Evolutionary conservation across 2,888 invertebrate genomes (phyloP).

Genomic region (Drosophila nr. fundita): DNA sequence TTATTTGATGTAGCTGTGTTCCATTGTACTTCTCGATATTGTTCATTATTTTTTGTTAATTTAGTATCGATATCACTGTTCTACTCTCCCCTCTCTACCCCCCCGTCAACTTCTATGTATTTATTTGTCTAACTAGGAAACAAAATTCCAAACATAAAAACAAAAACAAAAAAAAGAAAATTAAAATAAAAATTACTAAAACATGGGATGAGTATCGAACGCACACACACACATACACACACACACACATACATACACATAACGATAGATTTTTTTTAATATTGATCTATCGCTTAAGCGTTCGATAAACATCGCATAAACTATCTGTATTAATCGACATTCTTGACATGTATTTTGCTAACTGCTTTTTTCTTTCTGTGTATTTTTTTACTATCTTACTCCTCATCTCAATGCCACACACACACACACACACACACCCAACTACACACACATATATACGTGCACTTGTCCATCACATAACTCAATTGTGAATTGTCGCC

Average conservation of each 20-base stretch:
- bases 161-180: slow-evolving; percentile 22
- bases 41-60: slow-evolving; percentile 18
- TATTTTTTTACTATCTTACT: slow-evolving; percentile 72
- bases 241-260: slow-evolving; percentile 5
- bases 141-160: slow-evolving; percentile 44
- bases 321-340: slow-evolving; percentile 56
- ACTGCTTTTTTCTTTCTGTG: slow-evolving; percentile 72
- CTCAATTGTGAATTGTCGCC: slow-evolving; percentile 70
- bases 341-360: slow-evolving; percentile 71
- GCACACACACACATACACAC: slow-evolving; percentile 14
- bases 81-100: slow-evolving; percentile 19
- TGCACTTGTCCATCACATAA: slow-evolving; percentile 45
- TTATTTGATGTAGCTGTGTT: slow-evolving; percentile 46
- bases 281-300: slow-evolving; percentile 24
- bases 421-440: slow-evolving; percentile 25
- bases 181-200: slow-evolving; percentile 7
- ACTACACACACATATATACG: slow-evolving; percentile 27
- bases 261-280: slow-evolving; percentile 8
- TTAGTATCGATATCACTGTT: slow-evolving; percentile 33
- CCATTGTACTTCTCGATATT: slow-evolving; percentile 17
- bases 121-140: slow-evolving; percentile 71
- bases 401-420: slow-evolving; percentile 45
- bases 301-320: slow-evolving; percentile 56
- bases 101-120: slow-evolving; percentile 30
- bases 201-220: slow-evolving; percentile 53